Evolutionary conservation across 2,797 vertebrate species (phyloP), one percentile per base, ranked within the genome.

Genomic region (Myiotriccus ornatus): DNA sequence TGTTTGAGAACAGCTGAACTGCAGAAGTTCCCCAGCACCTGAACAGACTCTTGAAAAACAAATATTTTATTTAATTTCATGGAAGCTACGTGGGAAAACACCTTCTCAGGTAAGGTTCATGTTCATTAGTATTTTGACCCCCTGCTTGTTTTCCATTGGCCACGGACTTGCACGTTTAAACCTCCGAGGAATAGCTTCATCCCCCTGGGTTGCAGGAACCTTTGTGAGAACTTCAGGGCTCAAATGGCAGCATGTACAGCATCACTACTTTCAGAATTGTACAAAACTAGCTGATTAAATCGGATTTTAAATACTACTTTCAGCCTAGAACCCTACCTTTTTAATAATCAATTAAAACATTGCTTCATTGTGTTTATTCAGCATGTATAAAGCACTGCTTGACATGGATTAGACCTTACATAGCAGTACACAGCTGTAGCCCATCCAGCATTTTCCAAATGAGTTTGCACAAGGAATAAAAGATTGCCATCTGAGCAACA

Each of bases 391-490:
- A 96, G 93, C 94, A 12, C 62, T 87, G 53, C 90, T 81, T 97
- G 71, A 94, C 89, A 90, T 90, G 65, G 69, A 69, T 93, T 91
- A 95, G 95, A 89, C 70, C 90, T 71, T 92, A 68, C 93, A 80
- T 85, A 89, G 91, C 52, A 81, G 71, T 35, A 80, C 85, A 52
- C 63, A 97, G 76, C 84, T 95, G 93, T 95, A 89, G 88, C 96
- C 75, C 89, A 94, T 94, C 82, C 77, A 92, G 83, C 94, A 86
- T 90, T 80, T 95, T 97, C 84, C 95, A 95, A 96, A 92, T 90
- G 86, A 94, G 92, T 97, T 94, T 97, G 90, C 94, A 93, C 71
- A 94, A 95, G 78, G 76, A 95, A 96, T 93, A 96, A 96, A 91
- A 94, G 96, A 94, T 83, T 96, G 80, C 92, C 91, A 90, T 93